These are phyloP conservation scores for Oscheius sp. DNA, from an alignment of 2,888 invertebrate species.

Conservation along the genomic window DNA sequence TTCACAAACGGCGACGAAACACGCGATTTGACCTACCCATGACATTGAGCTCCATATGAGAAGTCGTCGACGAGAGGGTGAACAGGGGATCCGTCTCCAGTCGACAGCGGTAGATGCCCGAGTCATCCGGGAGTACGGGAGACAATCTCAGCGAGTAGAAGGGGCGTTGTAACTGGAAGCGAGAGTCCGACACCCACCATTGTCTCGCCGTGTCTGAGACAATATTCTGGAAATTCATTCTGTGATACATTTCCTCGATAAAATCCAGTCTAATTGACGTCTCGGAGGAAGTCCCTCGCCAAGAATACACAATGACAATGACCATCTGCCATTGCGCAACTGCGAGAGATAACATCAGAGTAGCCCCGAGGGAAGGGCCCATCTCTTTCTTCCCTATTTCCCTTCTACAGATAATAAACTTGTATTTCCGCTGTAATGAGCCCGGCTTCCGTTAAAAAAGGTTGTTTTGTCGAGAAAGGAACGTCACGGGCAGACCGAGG, in stretches of 20 bases:
- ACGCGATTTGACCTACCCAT: constrained; percentile 54
- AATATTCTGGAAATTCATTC: constrained; percentile 51
- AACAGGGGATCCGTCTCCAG: constrained; percentile 72
- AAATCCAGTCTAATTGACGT: constrained; percentile 13
- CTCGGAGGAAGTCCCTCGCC: constrained; percentile 19
- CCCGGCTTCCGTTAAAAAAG: too few relatives aligned
- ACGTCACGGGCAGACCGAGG: constrained; percentile 5
- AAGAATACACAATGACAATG: constrained; percentile 34
- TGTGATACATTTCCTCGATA: constrained; percentile 1
- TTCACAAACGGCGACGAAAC: neutral
- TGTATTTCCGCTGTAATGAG: too few relatives aligned
- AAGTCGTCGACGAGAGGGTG: constrained; percentile 53
- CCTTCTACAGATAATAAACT: neutral
- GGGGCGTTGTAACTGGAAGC: constrained; percentile 64
- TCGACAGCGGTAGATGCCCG: constrained; percentile 59
- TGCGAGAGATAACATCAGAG: constrained; percentile 23
- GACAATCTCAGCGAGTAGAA: constrained; percentile 67
- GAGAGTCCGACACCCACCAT: constrained; percentile 71
- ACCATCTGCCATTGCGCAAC: constrained; percentile 31
- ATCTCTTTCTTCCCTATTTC: neutral
- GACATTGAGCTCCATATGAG: constrained; percentile 61
- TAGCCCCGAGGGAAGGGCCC: neutral
- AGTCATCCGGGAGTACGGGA: constrained; percentile 66
- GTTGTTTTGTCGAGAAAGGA: neutral
- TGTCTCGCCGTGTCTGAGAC: constrained; percentile 62